Percentiles rank a stretch among this genome's conserved stretches.
These are phyloP conservation scores for Python bivittatus DNA, from an alignment of 2,113 vertebrate genomes.

Conservation along the genomic window DNA sequence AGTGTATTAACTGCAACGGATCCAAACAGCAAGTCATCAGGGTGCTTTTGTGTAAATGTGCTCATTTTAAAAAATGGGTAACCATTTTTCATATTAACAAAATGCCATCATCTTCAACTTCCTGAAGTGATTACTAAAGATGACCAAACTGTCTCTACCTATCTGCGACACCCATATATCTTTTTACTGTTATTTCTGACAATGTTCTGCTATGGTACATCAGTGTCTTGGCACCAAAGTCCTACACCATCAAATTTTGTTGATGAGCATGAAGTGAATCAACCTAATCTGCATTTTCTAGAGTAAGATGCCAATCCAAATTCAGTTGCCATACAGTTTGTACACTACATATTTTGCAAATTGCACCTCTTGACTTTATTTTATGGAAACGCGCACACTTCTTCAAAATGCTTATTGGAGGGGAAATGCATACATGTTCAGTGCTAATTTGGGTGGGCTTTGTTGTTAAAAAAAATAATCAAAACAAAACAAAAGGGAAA, in stretches of 20 bases:
- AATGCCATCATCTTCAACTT: constrained; percentile 54
- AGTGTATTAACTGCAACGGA: constrained; percentile 49
- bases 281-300: neutral
- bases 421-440: neutral
- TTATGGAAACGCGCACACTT: neutral
- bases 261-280: neutral
- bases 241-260: neutral
- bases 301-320: neutral
- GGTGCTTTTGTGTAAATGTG: constrained; percentile 42
- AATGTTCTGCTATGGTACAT: neutral
- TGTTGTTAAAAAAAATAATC: neutral
- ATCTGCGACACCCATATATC: constrained; percentile 33
- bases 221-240: neutral
- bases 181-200: constrained; percentile 40
- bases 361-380: neutral
- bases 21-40: constrained; percentile 31
- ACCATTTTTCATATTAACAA: constrained; percentile 41
- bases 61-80: constrained; percentile 47
- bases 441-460: neutral
- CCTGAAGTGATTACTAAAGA: constrained; percentile 46
- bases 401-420: neutral
- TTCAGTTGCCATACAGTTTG: neutral
- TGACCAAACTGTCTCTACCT: constrained; percentile 38
- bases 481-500: neutral
- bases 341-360: neutral